phyloP scores from a whole-genome alignment of 1,140 invertebrate genomes.

The Mycetomoellerius zeteki region DNA sequence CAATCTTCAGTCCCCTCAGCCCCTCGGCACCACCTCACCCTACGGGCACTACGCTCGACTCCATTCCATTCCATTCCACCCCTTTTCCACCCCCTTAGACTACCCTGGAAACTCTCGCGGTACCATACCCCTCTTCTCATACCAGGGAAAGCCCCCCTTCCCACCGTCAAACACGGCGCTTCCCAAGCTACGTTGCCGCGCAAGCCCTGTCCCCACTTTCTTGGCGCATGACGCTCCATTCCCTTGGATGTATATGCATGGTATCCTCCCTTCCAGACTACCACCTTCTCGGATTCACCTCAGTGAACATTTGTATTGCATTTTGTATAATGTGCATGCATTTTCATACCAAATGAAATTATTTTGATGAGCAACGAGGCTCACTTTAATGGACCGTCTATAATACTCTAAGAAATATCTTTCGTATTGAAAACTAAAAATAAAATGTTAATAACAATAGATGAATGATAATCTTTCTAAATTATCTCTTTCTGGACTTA shows the following conservation, averaged over 20 bases:
- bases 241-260: constrained; percentile 81
- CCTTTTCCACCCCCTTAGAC: constrained; percentile 76
- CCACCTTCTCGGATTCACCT: constrained; percentile 69
- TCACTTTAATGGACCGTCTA: constrained; percentile 10
- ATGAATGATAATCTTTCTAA: neutral
- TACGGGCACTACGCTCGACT: constrained; percentile 78
- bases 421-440: neutral
- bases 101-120: constrained; percentile 73
- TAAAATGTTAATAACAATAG: neutral
- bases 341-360: constrained; percentile 68
- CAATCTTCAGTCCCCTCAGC: constrained; percentile 85
- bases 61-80: constrained; percentile 85
- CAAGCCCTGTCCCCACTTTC: constrained; percentile 81
- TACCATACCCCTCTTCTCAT: constrained; percentile 70
- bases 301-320: constrained; percentile 83
- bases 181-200: constrained; percentile 78
- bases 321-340: constrained; percentile 83
- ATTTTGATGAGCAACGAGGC: constrained; percentile 31
- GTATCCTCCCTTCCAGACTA: constrained; percentile 65
- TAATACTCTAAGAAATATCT: constrained; percentile 13
- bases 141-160: constrained; percentile 61
- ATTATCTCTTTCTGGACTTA: neutral
- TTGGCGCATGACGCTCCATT: constrained; percentile 77
- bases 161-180: constrained; percentile 81
- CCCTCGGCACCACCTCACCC: constrained; percentile 73